These are phyloP conservation scores for Ooceraea biroi DNA, from an alignment of 1,140 invertebrate species.

Conservation along the genomic window DNA sequence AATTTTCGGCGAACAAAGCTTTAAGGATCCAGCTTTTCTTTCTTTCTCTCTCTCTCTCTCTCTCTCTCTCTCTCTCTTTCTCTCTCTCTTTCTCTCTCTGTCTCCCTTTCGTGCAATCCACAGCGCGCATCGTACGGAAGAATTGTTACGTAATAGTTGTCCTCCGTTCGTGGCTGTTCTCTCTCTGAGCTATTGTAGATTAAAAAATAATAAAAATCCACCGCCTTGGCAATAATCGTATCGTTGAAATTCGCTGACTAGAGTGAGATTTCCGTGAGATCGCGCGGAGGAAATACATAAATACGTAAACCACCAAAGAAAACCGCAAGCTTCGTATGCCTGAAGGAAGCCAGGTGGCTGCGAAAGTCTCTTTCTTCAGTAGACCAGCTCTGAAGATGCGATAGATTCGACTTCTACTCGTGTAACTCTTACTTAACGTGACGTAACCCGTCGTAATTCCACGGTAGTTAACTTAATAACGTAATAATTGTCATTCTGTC, in stretches of 20 bases:
- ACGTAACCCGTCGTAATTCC: neutral
- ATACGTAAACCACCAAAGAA: too few relatives aligned
- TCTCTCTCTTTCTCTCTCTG: too few relatives aligned
- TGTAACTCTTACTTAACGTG: neutral
- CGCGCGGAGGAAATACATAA: constrained; percentile 22
- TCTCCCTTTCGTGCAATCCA: constrained; percentile 4
- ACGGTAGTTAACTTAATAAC: constrained; percentile 37
- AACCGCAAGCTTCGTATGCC: neutral
- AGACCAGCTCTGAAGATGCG: constrained; percentile 67
- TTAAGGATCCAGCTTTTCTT: constrained; percentile 3
- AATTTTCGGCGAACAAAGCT: neutral
- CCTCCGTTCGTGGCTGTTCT: constrained; percentile 18
- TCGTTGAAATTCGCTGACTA: constrained; percentile 41
- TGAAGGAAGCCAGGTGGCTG: neutral
- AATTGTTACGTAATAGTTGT: constrained; percentile 25
- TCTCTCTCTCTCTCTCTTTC: too few relatives aligned
- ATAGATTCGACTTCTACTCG: constrained; percentile 37
- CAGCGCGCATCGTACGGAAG: neutral
- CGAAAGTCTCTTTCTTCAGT: constrained; percentile 40
- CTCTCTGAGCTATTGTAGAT: constrained; percentile 39
- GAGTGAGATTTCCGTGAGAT: constrained; percentile 24
- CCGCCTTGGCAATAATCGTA: neutral
- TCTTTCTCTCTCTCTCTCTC: too few relatives aligned
- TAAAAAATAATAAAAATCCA: constrained; percentile 50
- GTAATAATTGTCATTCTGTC: constrained; percentile 8